A percentile compares a stretch with the other conserved stretches of the same genome.
phyloP scores from a whole-genome alignment of 2,113 vertebrate genomes.

The Paedocypris sp. region DNA sequence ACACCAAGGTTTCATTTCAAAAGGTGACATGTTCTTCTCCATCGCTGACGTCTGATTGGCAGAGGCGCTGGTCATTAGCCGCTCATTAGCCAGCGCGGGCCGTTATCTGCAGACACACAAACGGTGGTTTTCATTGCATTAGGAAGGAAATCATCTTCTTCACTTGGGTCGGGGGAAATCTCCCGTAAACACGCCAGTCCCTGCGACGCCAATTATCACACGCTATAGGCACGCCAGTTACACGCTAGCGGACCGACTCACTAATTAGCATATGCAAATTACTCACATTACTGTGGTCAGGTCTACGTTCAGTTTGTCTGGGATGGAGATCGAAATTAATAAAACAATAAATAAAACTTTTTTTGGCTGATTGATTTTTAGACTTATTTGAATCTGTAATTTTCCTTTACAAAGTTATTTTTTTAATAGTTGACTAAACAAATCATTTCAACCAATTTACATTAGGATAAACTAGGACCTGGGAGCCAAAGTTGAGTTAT shows the following conservation, averaged over 20 bases:
- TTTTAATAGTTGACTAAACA: no score
- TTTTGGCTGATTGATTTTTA: no score
- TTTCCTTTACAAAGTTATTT: no score
- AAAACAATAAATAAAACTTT: no score
- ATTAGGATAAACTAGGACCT: no score
- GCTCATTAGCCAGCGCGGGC: slow-evolving; percentile 27
- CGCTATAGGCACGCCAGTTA: neutral
- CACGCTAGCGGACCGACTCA: neutral
- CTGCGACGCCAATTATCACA: neutral
- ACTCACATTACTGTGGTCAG: neutral
- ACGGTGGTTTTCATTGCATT: slow-evolving; percentile 8
- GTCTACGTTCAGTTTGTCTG: no score
- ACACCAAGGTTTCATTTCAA: no score
- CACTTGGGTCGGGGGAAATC: slow-evolving; percentile 17
- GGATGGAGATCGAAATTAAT: no score
- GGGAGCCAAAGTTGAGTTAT: no score
- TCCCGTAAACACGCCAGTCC: slow-evolving; percentile 19
- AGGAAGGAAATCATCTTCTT: slow-evolving; percentile 25
- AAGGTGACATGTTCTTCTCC: no score
- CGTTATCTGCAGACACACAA: neutral
- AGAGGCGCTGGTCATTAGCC: neutral
- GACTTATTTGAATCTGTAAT: no score
- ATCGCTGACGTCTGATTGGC: neutral
- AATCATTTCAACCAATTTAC: no score
- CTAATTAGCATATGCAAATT: neutral